Base-by-base conservation (phyloP, 2,888 invertebrate genomes). In the Phymatocera aterrima region DNA sequence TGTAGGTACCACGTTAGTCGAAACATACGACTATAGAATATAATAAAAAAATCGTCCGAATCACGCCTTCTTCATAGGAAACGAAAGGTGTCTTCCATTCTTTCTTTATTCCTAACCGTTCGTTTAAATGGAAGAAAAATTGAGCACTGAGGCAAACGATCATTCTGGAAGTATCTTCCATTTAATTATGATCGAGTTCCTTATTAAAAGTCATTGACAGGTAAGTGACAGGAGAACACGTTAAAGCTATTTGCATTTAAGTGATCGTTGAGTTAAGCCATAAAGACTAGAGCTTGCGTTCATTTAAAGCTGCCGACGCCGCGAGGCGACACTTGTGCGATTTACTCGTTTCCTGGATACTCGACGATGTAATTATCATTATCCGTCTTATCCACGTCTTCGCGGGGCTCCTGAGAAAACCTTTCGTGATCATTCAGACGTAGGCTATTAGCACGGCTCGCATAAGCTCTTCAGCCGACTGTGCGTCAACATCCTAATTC, bases 341-440 rank as follows among this genome's bases (percentile, higher is more conserved):
- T 48, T 48, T 51, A 51, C 48, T 48, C 51, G 72, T 4, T 51
- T 51, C 72, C 51, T n/a, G 34, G 21, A 72, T 51, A 72, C 48
- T 51, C 48, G n/a, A 72, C 21, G 48, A 48, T 34, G 18, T 72
- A 72, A 72, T 72, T 72, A 72, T 72, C 72, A 48, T 72, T 48
- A 72, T 72, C 48, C 72, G 72, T 72, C 70, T 72, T 72, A 72
- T 72, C 70, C 48, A 34, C 70, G 34, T 72, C 51, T 72, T 72
- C 51, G 51, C 34, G 31, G 18, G 51, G 24, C 51, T 51, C 34
- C 28, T 68, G 24, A 40, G 48, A 48, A 72, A 72, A 28, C 48
- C 34, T 72, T 72, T 51, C 31, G 31, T 31, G 48, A 48, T 28
- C 72, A 48, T 31, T n/a, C 72, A 72, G 72, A 72, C 18, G 48